These are phyloP conservation scores for Eilema depressum DNA, from an alignment of 2,888 invertebrate genomes.

Conservation along the genomic window DNA sequence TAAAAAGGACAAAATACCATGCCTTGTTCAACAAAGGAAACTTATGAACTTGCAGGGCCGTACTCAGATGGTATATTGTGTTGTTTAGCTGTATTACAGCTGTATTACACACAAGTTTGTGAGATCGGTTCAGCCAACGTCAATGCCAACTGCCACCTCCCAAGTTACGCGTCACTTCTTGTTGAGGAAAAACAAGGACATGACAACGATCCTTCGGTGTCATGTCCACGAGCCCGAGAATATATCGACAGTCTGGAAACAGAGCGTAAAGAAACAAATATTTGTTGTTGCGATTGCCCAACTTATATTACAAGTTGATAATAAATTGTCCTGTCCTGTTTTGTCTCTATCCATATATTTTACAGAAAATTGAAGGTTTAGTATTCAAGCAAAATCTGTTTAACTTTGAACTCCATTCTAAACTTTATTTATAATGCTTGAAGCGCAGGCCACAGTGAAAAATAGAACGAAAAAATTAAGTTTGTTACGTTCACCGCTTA, in stretches of 20 bases:
- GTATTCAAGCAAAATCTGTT: neutral
- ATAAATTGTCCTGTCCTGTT: neutral
- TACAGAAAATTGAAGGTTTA: neutral
- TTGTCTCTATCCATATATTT: neutral
- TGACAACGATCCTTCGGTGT: neutral
- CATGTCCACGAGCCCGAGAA: neutral
- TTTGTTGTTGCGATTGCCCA: neutral
- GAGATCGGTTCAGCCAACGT: constrained; percentile 36
- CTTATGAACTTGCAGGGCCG: constrained; percentile 24
- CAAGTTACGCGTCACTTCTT: constrained; percentile 34
- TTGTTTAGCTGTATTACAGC: constrained; percentile 26
- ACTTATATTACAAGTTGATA: neutral
- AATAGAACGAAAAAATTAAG: neutral
- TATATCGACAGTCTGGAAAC: neutral
- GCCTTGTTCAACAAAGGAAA: constrained; percentile 29
- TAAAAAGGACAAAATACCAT: constrained; percentile 19
- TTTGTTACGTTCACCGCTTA: neutral
- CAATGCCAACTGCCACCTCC: constrained; percentile 38
- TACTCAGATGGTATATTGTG: constrained; percentile 21
- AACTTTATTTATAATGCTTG: neutral
- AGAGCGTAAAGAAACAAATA: neutral
- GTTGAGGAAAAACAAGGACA: constrained; percentile 19
- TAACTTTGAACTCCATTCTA: neutral
- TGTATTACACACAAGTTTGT: constrained; percentile 33
- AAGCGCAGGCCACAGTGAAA: neutral